These are phyloP conservation scores for Stegophylla sp. DNA, from an alignment of 2,888 invertebrate genomes.

Conservation along the genomic window DNA sequence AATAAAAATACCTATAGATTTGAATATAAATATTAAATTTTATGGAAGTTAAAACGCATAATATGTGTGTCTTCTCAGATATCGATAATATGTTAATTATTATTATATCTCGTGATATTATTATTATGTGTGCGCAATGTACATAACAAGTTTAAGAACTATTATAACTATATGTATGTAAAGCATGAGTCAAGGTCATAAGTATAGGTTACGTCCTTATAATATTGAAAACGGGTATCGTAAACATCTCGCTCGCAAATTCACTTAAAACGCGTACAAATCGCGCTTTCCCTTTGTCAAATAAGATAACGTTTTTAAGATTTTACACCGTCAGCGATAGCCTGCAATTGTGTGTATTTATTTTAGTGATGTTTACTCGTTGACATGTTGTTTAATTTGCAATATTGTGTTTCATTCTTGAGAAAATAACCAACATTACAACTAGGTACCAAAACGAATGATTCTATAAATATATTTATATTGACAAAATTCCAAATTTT, in stretches of 20 bases:
- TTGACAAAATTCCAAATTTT: too few species aligned
- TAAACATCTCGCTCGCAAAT: conserved; percentile 9
- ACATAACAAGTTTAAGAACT: conserved; percentile 27
- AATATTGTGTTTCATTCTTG: conserved; percentile 33
- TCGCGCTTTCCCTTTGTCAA: not conserved
- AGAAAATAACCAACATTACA: not conserved
- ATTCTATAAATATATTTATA: too few species aligned
- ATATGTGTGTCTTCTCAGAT: not conserved
- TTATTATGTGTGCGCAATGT: not conserved
- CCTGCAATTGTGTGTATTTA: not conserved
- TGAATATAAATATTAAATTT: not conserved
- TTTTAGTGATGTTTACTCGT: not conserved
- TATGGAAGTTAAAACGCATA: not conserved
- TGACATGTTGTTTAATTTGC: not conserved
- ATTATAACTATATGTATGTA: conserved; percentile 2
- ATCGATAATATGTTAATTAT: not conserved
- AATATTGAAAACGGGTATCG: not conserved
- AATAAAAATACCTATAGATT: not conserved
- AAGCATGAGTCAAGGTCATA: conserved; percentile 16
- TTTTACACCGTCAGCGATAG: not conserved
- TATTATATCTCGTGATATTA: not conserved
- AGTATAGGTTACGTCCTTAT: conserved; percentile 31
- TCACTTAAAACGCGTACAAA: not conserved
- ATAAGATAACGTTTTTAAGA: not conserved
- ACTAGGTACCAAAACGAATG: too few species aligned